Conservation (phyloP, 1,140 invertebrate species). For the Pygmarrhopalites habei region DNA sequence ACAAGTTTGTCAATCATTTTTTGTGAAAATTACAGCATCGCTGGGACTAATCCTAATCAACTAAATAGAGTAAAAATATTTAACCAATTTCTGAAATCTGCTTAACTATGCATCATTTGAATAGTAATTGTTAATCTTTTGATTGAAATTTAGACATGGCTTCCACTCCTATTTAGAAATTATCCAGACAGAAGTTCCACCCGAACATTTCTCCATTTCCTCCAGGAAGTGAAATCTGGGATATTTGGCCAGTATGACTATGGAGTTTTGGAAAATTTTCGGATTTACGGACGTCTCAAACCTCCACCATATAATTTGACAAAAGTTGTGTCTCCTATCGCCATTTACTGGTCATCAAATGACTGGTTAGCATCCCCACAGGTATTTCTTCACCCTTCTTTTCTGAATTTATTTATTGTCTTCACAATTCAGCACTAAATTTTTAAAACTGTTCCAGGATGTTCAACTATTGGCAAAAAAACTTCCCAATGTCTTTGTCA, state of each 20-base stretch:
- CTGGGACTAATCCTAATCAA: background rate
- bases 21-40: background rate
- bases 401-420: background rate
- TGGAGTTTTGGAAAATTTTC: constrained; percentile 52
- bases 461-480: background rate
- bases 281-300: constrained; percentile 49
- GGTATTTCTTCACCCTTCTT: background rate
- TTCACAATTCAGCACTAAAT: background rate
- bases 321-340: constrained; percentile 56
- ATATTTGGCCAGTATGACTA: constrained; percentile 61
- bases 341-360: constrained; percentile 50
- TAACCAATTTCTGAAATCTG: background rate
- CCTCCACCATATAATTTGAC: constrained; percentile 61
- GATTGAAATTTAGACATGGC: constrained; percentile 16
- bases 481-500: constrained; percentile 44
- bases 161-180: constrained; percentile 8
- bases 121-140: no score
- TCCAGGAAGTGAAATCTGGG: constrained; percentile 30
- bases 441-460: background rate
- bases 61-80: background rate
- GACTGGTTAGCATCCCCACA: constrained; percentile 1
- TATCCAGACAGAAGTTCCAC: constrained; percentile 10
- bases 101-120: no score
- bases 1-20: background rate
- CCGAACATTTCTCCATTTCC: constrained; percentile 13